Percentiles rank a stretch among this genome's conserved stretches.
Conservation (phyloP, 2,888 invertebrate genomes). For the Cabera pusaria region DNA sequence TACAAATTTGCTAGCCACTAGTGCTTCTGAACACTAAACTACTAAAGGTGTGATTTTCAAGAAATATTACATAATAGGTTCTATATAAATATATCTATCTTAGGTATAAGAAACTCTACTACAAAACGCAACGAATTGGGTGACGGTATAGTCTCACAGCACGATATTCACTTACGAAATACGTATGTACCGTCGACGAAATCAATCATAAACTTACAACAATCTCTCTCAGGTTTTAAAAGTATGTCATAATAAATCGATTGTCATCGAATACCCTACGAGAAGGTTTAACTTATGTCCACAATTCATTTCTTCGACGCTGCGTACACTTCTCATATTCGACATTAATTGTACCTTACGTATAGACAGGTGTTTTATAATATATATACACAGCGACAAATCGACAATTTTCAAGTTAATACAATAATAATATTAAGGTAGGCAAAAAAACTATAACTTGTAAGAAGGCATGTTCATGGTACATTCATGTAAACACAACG, state of each 20-base stretch:
- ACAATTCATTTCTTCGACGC: conserved; percentile 7
- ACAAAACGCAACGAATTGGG: conserved; percentile 42
- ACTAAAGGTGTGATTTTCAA: conserved; percentile 21
- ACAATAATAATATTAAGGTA: conserved; percentile 42
- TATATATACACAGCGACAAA: conserved; percentile 49
- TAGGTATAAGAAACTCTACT: conserved; percentile 31
- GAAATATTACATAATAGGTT: conserved; percentile 18
- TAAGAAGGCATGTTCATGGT: conserved; percentile 75
- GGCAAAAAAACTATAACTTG: conserved; percentile 55
- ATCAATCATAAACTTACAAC: too few relatives aligned
- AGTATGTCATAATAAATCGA: too few relatives aligned
- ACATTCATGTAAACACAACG: conserved; percentile 20
- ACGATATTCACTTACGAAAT: conserved; percentile 43
- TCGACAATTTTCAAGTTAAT: conserved; percentile 40
- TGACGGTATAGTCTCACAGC: conserved; percentile 59
- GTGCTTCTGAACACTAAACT: conserved; percentile 22
- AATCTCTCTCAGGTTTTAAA: too few relatives aligned
- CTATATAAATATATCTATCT: conserved; percentile 34
- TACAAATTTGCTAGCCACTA: conserved; percentile 19
- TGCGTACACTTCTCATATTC: conserved; percentile 6
- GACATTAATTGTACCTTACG: conserved; percentile 42
- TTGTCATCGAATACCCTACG: too few relatives aligned
- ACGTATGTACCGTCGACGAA: conserved; percentile 6
- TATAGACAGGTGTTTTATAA: conserved; percentile 52
- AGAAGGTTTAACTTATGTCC: too few relatives aligned